Percentiles rank a stretch among this genome's conserved stretches.
These are phyloP conservation scores for Tamias sibiricus DNA, from an alignment of 2,113 vertebrate genomes.

Conservation along the genomic window DNA sequence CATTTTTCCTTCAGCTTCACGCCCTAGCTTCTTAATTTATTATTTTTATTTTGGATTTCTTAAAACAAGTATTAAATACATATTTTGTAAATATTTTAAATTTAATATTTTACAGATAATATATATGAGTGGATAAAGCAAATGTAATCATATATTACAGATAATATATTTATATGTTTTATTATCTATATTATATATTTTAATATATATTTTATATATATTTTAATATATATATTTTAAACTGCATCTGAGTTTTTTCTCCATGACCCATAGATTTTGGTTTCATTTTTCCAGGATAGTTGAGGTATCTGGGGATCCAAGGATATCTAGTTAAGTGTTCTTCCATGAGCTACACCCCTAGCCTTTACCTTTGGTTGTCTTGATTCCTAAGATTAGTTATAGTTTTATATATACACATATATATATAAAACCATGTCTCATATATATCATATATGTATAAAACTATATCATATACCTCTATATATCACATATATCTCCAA, in stretches of 20 bases:
- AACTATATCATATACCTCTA: too few relatives aligned
- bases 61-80: slow-evolving; percentile 15
- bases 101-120: not conserved
- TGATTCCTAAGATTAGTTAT: not conserved
- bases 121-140: too few relatives aligned
- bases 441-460: too few relatives aligned
- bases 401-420: not conserved
- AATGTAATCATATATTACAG: too few relatives aligned
- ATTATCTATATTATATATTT: too few relatives aligned
- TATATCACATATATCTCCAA: not conserved
- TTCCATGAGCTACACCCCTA: not conserved
- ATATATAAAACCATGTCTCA: too few relatives aligned
- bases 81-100: not conserved
- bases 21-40: not conserved
- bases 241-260: not conserved
- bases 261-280: not conserved
- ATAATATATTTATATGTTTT: too few relatives aligned
- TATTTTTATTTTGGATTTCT: not conserved
- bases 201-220: not conserved
- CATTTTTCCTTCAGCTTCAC: not conserved
- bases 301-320: not conserved
- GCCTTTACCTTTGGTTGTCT: not conserved
- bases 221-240: not conserved
- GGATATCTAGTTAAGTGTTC: too few relatives aligned
- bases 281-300: not conserved